phyloP scores from a whole-genome alignment of 2,888 invertebrate genomes.

The Sesamia inferens region DNA sequence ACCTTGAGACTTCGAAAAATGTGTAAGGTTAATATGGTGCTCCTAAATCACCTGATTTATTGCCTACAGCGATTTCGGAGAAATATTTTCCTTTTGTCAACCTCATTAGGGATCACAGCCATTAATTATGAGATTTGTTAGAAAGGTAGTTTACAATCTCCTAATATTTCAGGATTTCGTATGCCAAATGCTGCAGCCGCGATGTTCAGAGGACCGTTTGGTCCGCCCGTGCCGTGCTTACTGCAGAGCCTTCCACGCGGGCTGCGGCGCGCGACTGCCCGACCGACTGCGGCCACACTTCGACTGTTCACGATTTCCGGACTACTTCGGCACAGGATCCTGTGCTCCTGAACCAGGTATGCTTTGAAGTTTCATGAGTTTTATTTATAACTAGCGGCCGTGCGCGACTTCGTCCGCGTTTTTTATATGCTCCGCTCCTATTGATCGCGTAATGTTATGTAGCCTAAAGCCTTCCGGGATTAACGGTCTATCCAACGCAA shows the following conservation, averaged over 20 bases:
- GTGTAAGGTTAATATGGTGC: background rate
- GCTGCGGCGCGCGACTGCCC: conserved; percentile 94
- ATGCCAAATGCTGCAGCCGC: conserved; percentile 96
- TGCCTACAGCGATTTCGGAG: background rate
- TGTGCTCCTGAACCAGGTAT: conserved; percentile 94
- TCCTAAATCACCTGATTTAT: background rate
- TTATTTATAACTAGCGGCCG: background rate
- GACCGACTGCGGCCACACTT: conserved; percentile 92
- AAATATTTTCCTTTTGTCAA: background rate
- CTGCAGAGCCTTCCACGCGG: conserved; percentile 95
- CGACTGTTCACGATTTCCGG: conserved; percentile 95
- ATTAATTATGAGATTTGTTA: background rate
- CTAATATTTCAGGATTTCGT: conserved; percentile 92
- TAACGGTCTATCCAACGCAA: too few species aligned
- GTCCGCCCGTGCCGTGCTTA: conserved; percentile 95
- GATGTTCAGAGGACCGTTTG: conserved; percentile 91
- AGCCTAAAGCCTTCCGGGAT: too few species aligned
- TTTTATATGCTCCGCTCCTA: too few species aligned
- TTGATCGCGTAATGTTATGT: too few species aligned
- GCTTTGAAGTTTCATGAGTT: background rate
- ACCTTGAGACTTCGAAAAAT: conserved; percentile 1
- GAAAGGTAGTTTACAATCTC: background rate
- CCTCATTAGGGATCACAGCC: background rate
- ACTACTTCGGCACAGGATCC: conserved; percentile 93
- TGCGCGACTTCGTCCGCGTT: too few species aligned